These are phyloP conservation scores for Sicus ferrugineus DNA, from an alignment of 2,888 invertebrate species.

Conservation along the genomic window DNA sequence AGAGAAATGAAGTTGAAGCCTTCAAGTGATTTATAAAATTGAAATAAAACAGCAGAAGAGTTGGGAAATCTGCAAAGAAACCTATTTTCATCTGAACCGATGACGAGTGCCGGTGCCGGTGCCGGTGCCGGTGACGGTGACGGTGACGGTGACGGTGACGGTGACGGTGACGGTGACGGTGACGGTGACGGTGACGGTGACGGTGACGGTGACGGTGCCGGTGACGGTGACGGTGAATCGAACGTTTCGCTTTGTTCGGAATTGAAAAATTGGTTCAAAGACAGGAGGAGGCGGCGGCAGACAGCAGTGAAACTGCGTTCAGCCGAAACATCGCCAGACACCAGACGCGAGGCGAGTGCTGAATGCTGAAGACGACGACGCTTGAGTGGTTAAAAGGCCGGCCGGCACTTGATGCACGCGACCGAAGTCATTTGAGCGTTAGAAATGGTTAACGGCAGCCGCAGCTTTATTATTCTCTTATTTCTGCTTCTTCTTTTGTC, in stretches of 20 bases:
- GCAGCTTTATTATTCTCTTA: not conserved
- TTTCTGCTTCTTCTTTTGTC: not conserved
- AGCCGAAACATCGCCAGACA: not conserved
- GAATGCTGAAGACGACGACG: not conserved
- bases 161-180: too few species aligned
- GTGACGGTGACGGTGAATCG: not conserved
- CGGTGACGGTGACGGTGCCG: too few species aligned
- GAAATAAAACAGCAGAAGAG: not conserved
- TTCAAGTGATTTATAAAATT: not conserved
- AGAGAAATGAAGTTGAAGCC: not conserved
- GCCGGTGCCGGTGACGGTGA: too few species aligned
- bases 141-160: too few species aligned
- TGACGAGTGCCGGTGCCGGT: not conserved
- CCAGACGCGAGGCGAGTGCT: not conserved
- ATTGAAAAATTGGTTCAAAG: conserved; percentile 13
- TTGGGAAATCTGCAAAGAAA: not conserved
- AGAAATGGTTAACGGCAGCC: conserved; percentile 16
- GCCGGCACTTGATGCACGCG: conserved; percentile 26
- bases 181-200: too few species aligned
- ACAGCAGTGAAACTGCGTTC: conserved; percentile 4
- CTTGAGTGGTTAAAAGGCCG: conserved; percentile 9
- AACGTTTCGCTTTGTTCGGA: not conserved
- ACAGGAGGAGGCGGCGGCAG: not conserved
- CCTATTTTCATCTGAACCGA: not conserved
- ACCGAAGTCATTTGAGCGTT: conserved; percentile 24